Evolutionary conservation across 1,140 invertebrate species (phyloP), one percentile per base, ranked within the genome.

Genomic region (Heliothis subflexa): DNA sequence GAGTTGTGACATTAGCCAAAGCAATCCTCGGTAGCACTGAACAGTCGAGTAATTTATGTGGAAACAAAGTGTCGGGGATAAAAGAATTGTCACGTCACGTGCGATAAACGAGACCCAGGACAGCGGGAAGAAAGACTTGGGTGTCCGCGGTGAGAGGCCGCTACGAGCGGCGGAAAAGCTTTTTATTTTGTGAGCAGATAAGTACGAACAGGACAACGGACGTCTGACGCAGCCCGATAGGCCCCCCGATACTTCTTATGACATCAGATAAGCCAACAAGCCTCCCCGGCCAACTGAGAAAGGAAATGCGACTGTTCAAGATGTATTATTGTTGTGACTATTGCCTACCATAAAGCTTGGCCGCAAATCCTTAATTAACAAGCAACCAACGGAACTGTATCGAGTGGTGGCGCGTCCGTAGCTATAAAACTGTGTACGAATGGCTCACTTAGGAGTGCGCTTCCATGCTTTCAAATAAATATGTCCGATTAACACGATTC

Each of bases 271-370:
- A 91, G 83, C 78, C 52, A 72, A 55, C 77, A 77, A 85, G 83
- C 73, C 68, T 81, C 74, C 80, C 74, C 81, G 78, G 87, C 85
- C 83, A 78, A 84, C 87, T 86, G 82, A 86, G 84, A 88, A 91
- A 93, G 88, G 89, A 92, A 93, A 89, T 82, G 81, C 76, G 54
- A 85, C 79, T 76, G 85, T 80, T 89, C 84, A 75, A 86, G 82
- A 89, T 83, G 85, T 88, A 93, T 91, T 91, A 93, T 93, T 93
- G 89, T 92, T 93, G 89, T 89, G 86, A 91, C 86, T 89, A 89
- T 89, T 90, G 88, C 88, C 84, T 78, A 79, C 88, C 86, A 90
- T 92, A 92, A 92, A 92, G 85, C 86, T 84, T 86, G 79, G 79
- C 84, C 81, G 82, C 80, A 81, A 86, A 81, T 82, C 83, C 85